Evolutionary conservation across 2,888 invertebrate species (phyloP).

Genomic region (Agonopterix arenella): DNA sequence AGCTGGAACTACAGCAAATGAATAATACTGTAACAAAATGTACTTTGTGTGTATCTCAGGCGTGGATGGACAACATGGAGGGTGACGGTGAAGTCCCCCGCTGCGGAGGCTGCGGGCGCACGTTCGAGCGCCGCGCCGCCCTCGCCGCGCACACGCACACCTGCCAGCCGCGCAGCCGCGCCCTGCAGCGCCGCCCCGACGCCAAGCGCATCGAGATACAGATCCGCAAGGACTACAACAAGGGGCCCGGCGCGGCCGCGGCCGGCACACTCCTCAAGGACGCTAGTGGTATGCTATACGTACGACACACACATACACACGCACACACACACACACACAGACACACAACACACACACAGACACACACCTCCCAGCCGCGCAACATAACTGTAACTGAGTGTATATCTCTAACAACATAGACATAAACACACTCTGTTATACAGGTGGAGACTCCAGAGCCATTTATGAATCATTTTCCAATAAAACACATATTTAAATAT

Average conservation of each 20-base stretch:
- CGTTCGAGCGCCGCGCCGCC: conserved; percentile 84
- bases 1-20: too few species aligned
- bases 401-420: too few species aligned
- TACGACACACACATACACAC: conserved; percentile 64
- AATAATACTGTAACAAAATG: too few species aligned
- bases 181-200: conserved; percentile 35
- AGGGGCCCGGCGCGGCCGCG: conserved; percentile 31
- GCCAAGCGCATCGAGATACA: conserved; percentile 60
- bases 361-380: conserved; percentile 79
- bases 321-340: conserved; percentile 81
- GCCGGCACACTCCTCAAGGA: conserved; percentile 18
- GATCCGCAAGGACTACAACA: conserved; percentile 64
- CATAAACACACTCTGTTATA: too few species aligned
- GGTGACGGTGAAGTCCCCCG: conserved; percentile 77
- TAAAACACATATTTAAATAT: too few species aligned
- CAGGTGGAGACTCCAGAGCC: too few species aligned
- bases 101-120: conserved; percentile 82
- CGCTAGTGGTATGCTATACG: background rate
- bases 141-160: conserved; percentile 83
- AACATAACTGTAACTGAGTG: conserved; percentile 9
- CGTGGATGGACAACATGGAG: conserved; percentile 82
- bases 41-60: conserved; percentile 30
- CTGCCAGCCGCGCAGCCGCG: conserved; percentile 74
- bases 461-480: too few species aligned
- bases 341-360: too few species aligned